These are phyloP conservation scores for Lucinisca nassula DNA, from an alignment of 2,888 invertebrate species.

Conservation along the genomic window DNA sequence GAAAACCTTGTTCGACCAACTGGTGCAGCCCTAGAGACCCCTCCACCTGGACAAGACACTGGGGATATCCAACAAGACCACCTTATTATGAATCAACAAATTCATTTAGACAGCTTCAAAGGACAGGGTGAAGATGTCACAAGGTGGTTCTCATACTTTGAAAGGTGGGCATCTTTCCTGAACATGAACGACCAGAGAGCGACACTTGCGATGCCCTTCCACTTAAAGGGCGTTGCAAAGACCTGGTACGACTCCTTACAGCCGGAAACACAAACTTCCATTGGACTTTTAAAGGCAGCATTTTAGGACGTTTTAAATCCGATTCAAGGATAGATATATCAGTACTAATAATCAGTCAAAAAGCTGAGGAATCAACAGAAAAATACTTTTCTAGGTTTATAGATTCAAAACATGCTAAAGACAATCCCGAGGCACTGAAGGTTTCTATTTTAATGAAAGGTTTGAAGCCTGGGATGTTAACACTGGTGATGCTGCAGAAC, in stretches of 20 bases:
- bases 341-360: not conserved
- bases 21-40: too few relatives aligned
- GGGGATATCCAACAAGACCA: too few relatives aligned
- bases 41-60: too few relatives aligned
- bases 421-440: not conserved
- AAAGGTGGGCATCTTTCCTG: not conserved
- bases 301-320: not conserved
- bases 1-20: too few relatives aligned
- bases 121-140: not conserved
- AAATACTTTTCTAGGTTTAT: not conserved
- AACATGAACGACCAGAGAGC: not conserved
- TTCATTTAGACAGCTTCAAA: not conserved
- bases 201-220: not conserved
- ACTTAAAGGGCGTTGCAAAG: not conserved
- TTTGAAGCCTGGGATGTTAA: not conserved
- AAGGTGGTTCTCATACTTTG: not conserved
- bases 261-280: not conserved
- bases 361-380: not conserved
- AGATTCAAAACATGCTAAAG: not conserved
- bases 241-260: not conserved
- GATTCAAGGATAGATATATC: not conserved
- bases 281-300: not conserved
- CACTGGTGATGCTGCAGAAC: not conserved
- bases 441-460: conserved; percentile 5
- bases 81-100: not conserved